Base-by-base conservation (phyloP, 2,797 vertebrate species). In the Galagoides demidoff region DNA sequence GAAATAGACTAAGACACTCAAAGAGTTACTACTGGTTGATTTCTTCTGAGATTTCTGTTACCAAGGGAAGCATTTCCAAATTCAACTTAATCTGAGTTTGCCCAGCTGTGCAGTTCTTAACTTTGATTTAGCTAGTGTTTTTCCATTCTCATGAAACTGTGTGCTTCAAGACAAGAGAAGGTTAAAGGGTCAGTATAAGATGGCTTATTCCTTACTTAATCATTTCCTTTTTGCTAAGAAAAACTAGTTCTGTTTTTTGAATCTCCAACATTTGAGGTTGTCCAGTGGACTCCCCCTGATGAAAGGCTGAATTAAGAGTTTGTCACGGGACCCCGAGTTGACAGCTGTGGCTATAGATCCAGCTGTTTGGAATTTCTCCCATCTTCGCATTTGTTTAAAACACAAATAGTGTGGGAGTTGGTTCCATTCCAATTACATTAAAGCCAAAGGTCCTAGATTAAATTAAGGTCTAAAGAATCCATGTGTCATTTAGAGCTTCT, bases 11-110 rank as follows among this genome's bases (percentile, higher is more conserved):
- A 61, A 85, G 87, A 81, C 74, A 84, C 64, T 92, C 55, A 81
- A 89, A 91, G 63, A 85, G 61, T 85, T 93, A 83, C 78, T 83
- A 8, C 63, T 45, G 82, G 59, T 70, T 93, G 77, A 95, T 95
- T 93, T 93, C 89, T 71, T 86, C 27, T n/a, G 34, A 61, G 57
- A 91, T 79, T 79, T 83, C 81, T 63, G 96, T 97, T 97, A 71
- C 92, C 85, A 96, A 83, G 96, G 94, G 31, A 97, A 97, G 95
- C n/a, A 61, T 95, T 92, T 97, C 77, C 77, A 95, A 95, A 96
- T 71, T 90, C 68, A 59, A 52, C 81, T 92, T 87, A 74, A 85
- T 94, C 86, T 90, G 97, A 97, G 87, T 87, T 91, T 79, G 77
- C n/a, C 91, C 96, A 97, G 95, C 96, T 98, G 97, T 89, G 27